Conservation (phyloP, 2,888 invertebrate species). For the Troglohyphantes excavatus region DNA sequence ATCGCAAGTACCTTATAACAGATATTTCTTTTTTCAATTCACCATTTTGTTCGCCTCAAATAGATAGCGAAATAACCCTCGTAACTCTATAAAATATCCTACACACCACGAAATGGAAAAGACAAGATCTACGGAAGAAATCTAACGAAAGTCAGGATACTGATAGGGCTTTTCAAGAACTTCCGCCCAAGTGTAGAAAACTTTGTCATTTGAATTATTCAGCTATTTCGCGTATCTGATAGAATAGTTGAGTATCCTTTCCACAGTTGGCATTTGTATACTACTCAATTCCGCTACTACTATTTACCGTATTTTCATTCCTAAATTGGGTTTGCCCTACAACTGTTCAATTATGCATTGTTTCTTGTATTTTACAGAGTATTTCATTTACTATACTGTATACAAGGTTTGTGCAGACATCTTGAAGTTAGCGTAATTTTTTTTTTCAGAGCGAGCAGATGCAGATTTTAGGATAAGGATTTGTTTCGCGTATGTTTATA, state of each 20-base stretch:
- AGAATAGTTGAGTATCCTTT: not conserved
- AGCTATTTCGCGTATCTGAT: not conserved
- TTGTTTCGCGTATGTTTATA: not conserved
- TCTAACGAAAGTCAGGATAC: not conserved
- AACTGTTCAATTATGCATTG: not conserved
- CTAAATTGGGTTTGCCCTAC: not conserved
- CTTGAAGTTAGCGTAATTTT: no score
- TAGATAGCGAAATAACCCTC: slow-evolving; percentile 9
- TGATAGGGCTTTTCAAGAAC: not conserved
- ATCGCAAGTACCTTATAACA: no score
- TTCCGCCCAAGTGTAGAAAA: not conserved
- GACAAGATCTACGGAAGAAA: no score
- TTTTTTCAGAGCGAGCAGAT: no score
- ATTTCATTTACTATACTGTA: not conserved
- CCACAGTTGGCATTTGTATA: not conserved
- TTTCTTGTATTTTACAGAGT: not conserved
- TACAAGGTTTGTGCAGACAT: no score
- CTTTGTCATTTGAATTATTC: slow-evolving; percentile 1
- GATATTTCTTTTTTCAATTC: not conserved
- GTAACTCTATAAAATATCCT: not conserved
- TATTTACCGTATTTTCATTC: not conserved
- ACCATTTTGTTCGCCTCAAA: not conserved
- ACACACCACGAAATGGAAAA: no score
- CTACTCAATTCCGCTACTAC: not conserved
- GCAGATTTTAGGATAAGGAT: no score